A percentile compares a stretch with the other conserved stretches of the same genome.
phyloP scores from a whole-genome alignment of 2,888 invertebrate genomes.

The Nomada lathburiana region DNA sequence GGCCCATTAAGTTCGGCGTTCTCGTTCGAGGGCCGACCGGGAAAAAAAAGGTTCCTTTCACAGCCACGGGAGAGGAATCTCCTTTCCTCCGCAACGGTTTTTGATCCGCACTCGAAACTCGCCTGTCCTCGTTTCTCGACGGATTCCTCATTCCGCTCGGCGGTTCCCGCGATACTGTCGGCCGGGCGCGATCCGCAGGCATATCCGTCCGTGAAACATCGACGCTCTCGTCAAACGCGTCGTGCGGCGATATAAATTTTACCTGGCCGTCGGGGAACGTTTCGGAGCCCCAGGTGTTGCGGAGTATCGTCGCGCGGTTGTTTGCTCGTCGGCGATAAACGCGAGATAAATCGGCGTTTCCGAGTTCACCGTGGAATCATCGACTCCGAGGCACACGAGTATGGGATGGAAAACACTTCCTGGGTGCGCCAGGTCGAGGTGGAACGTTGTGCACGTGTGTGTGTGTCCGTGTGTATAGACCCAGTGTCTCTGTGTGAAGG shows the following conservation, averaged over 20 bases:
- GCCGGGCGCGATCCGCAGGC: no score
- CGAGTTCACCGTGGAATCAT: slow-evolving; percentile 58
- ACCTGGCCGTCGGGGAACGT: not conserved
- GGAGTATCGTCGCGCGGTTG: slow-evolving; percentile 32
- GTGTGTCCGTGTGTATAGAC: not conserved
- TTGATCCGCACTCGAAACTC: slow-evolving; percentile 14
- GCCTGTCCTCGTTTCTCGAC: slow-evolving; percentile 13
- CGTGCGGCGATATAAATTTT: not conserved
- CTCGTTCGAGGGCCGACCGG: slow-evolving; percentile 18
- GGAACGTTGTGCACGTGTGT: slow-evolving; percentile 10
- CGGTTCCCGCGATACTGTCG: not conserved
- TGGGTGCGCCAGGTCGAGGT: slow-evolving; percentile 63
- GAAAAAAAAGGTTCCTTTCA: slow-evolving; percentile 24
- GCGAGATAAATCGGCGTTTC: slow-evolving; percentile 66
- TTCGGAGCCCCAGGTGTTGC: not conserved
- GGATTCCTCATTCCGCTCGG: not conserved
- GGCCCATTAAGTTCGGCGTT: slow-evolving; percentile 11
- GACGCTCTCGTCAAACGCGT: not conserved
- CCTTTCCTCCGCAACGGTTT: slow-evolving; percentile 2
- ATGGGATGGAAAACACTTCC: slow-evolving; percentile 71
- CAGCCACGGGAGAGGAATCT: slow-evolving; percentile 10
- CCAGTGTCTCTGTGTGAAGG: slow-evolving; percentile 7
- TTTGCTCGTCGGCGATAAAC: slow-evolving; percentile 57
- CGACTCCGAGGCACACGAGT: slow-evolving; percentile 57
- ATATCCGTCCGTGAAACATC: no score